A percentile compares a stretch with the other conserved stretches of the same genome.
These are phyloP conservation scores for Synanthedon andrenaeformis DNA, from an alignment of 2,888 invertebrate genomes.

Conservation along the genomic window DNA sequence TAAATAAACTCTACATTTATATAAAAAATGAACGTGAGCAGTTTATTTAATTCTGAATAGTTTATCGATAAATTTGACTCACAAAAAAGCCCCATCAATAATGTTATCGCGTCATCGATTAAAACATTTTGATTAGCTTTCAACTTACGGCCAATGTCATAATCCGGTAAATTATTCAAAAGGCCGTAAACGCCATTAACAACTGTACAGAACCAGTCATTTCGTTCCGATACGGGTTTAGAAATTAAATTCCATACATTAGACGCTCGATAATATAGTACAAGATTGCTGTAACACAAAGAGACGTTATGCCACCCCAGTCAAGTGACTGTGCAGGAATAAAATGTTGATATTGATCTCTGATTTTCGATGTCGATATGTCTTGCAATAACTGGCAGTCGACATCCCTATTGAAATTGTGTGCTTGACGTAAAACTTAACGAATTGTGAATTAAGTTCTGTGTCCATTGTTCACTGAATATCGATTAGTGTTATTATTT, in stretches of 20 bases:
- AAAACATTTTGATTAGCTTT: constrained; percentile 71
- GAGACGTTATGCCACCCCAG: constrained; percentile 65
- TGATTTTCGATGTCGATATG: constrained; percentile 59
- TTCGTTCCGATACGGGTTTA: constrained; percentile 37
- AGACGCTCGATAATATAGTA: constrained; percentile 57
- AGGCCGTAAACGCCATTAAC: constrained; percentile 53
- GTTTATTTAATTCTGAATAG: too few relatives aligned
- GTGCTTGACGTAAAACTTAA: constrained; percentile 63
- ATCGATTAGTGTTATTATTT: too few relatives aligned
- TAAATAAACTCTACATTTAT: too few relatives aligned
- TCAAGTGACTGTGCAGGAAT: constrained; percentile 67
- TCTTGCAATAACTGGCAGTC: constrained; percentile 55
- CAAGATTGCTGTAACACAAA: constrained; percentile 59
- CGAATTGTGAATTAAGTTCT: constrained; percentile 56
- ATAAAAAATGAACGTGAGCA: too few relatives aligned
- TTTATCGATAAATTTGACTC: not conserved
- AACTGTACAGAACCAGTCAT: constrained; percentile 41
- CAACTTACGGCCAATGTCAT: constrained; percentile 66
- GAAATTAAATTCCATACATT: constrained; percentile 66
- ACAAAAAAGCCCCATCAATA: constrained; percentile 37
- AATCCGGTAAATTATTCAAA: constrained; percentile 45
- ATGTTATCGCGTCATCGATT: constrained; percentile 66
- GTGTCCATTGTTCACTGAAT: too few relatives aligned
- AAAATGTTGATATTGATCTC: constrained; percentile 52
- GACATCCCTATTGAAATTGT: constrained; percentile 65